Conservation (phyloP, 2,113 vertebrate genomes). For the Cottus gobio region DNA sequence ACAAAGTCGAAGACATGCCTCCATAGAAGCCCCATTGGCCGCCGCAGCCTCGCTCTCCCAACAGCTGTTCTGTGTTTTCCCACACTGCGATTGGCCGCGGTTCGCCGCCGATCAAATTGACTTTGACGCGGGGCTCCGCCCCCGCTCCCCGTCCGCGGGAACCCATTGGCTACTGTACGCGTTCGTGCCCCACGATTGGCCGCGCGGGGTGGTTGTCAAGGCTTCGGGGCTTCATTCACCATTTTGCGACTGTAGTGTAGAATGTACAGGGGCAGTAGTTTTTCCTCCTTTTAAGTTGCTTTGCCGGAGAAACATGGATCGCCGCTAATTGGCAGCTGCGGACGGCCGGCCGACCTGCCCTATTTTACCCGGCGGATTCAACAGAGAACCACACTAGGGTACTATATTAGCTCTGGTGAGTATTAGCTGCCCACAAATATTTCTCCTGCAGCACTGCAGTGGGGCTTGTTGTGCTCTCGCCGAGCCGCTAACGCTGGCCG, state of each 20-base stretch:
- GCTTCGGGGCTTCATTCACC: slow-evolving; percentile 95
- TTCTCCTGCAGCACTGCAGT: slow-evolving; percentile 81
- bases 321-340: slow-evolving; percentile 64
- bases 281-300: slow-evolving; percentile 82
- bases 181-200: slow-evolving; percentile 85
- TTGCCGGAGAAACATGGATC: slow-evolving; percentile 79
- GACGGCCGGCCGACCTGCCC: slow-evolving; percentile 66
- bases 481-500: slow-evolving; percentile 58
- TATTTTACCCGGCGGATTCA: slow-evolving; percentile 65
- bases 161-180: slow-evolving; percentile 82
- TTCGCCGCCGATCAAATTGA: slow-evolving; percentile 60
- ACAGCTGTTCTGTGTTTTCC: slow-evolving; percentile 87
- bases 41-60: slow-evolving; percentile 81
- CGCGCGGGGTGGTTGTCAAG: slow-evolving; percentile 86
- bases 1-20: slow-evolving; percentile 59
- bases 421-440: slow-evolving; percentile 74
- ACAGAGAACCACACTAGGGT: slow-evolving; percentile 36
- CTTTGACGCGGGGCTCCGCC: slow-evolving; percentile 71
- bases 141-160: slow-evolving; percentile 7
- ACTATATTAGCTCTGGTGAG: slow-evolving; percentile 76
- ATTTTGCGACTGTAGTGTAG: slow-evolving; percentile 98
- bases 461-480: slow-evolving; percentile 67
- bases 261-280: slow-evolving; percentile 84
- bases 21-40: slow-evolving; percentile 77
- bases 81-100: slow-evolving; percentile 80